These are phyloP conservation scores for Acanthococcus lagerstroemiae DNA, from an alignment of 2,888 invertebrate genomes.

Conservation along the genomic window DNA sequence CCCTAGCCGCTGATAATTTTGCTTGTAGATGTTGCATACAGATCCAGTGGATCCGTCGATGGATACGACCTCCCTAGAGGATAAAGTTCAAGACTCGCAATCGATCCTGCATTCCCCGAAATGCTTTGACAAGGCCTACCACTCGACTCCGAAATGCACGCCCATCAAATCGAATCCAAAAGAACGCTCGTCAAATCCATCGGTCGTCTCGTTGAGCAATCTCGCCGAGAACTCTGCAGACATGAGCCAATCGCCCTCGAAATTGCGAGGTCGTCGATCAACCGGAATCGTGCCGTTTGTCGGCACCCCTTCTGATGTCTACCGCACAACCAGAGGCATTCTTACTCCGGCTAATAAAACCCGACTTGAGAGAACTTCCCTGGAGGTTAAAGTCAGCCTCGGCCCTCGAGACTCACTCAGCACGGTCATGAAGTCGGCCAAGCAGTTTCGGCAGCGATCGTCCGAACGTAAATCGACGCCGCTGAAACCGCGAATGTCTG, in stretches of 20 bases:
- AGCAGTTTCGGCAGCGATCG: neutral
- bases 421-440: neutral
- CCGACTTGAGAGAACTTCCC: neutral
- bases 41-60: too few relatives aligned
- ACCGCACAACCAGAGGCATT: constrained; percentile 1
- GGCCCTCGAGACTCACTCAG: too few relatives aligned
- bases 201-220: neutral
- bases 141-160: neutral
- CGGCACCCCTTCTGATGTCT: constrained; percentile 8
- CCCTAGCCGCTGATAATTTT: too few relatives aligned
- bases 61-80: too few relatives aligned
- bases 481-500: neutral
- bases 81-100: too few relatives aligned
- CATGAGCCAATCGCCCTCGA: neutral
- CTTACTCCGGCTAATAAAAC: neutral
- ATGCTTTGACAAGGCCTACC: neutral
- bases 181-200: neutral
- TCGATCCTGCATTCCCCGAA: neutral
- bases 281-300: constrained; percentile 6
- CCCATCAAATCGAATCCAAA: too few relatives aligned
- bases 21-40: too few relatives aligned
- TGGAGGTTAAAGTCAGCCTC: too few relatives aligned
- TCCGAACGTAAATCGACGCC: constrained; percentile 13
- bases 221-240: neutral
- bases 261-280: constrained; percentile 4